Evolutionary conservation across 2,113 vertebrate genomes (phyloP).

Genomic region (Sinocyclocheilus anshuiensis): DNA sequence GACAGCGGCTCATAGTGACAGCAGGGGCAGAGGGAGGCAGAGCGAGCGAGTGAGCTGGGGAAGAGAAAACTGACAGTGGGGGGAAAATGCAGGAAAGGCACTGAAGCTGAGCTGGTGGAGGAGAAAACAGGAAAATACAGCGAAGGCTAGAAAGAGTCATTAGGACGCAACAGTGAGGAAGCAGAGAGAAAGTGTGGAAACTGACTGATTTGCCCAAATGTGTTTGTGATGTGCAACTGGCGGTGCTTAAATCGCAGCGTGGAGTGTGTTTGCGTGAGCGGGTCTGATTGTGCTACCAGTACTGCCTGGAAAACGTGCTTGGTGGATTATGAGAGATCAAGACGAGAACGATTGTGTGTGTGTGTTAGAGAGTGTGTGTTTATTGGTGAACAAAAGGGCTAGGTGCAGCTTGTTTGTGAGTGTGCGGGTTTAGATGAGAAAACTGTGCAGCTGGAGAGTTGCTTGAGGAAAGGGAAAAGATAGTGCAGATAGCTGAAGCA

Average conservation of each 20-base stretch:
- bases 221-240: conserved; percentile 25
- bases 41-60: conserved; percentile 46
- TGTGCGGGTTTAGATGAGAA: background rate
- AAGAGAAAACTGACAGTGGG: conserved; percentile 14
- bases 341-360: conserved; percentile 3
- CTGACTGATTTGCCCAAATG: conserved; percentile 13
- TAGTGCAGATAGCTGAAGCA: background rate
- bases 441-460: background rate
- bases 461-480: conserved; percentile 9
- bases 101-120: conserved; percentile 15
- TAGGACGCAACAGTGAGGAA: background rate
- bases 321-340: conserved; percentile 49
- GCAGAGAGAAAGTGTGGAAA: background rate
- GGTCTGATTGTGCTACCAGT: conserved; percentile 17
- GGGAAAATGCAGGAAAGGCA: conserved; percentile 34
- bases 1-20: conserved; percentile 47
- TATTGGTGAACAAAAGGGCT: conserved; percentile 2
- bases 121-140: conserved; percentile 24
- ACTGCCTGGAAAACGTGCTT: conserved; percentile 38
- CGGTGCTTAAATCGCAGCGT: background rate
- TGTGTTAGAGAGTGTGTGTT: conserved; percentile 13
- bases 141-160: conserved; percentile 30
- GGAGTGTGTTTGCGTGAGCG: background rate
- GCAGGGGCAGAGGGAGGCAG: conserved; percentile 39
- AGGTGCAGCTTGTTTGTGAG: conserved; percentile 16